Base-by-base conservation (phyloP, 1,140 invertebrate genomes). In the Aphelenchoides avenae region DNA sequence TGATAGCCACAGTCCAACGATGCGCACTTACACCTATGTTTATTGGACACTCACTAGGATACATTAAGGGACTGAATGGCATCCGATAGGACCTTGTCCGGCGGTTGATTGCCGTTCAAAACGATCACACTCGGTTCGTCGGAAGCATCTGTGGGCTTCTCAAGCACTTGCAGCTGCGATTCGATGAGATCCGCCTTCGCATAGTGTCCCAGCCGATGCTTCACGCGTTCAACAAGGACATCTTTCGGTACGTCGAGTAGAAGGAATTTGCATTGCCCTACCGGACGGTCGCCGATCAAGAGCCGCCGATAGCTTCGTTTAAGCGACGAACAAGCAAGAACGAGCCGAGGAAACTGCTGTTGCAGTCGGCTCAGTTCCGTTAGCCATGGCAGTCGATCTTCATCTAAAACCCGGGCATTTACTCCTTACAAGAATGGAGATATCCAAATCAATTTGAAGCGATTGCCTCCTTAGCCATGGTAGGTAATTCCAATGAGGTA, bases 281-380 rank as follows among this genome's bases (percentile, higher is more conserved):
- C 0, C n/a, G 13, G 13, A 7, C 57, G 43, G 29, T 31, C 22
- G 6, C 26, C 42, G 33, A 60, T 26, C 11, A 60, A 46, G 24
- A 31, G 20, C 5, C 22, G 22, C 24, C 57, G 57, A 29, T 60
- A 60, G 5, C 18, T 36, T 11, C 36, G 15, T 46, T 60, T 60
- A 30, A 60, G 57, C 5, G 57, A 54, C 7, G 57, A 60, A 37
- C 57, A 60, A 5, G 59, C 41, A 22, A 60, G 22, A 24, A 60
- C 59, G 31, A 64, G 34, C 20, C 7, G 26, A 0, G 1, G 5
- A 15, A 39, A 24, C 13, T 29, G 29, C 20, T 22, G 20, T 46
- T 24, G 26, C 6, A 53, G 18, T 9, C 31, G 18, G 27, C 36
- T 29, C 5, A 60, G n/a, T 6, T n/a, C n/a, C 2, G 6, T 6